A percentile compares a stretch with the other conserved stretches of the same genome.
Conservation (phyloP, 2,888 invertebrate species). For the Eupithecia tripunctaria region DNA sequence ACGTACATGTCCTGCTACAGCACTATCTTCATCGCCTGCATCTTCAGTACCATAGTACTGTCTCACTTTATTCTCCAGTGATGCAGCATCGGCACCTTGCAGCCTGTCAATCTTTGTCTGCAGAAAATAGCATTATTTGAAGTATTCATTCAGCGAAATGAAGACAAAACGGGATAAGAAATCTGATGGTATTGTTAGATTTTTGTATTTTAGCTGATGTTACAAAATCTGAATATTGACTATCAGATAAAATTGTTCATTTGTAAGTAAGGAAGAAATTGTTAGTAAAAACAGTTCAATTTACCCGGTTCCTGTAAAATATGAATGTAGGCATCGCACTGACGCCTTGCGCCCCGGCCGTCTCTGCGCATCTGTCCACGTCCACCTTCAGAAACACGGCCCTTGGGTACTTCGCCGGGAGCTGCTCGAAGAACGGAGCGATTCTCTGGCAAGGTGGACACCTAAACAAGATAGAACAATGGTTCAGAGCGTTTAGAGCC, state of each 20-base stretch:
- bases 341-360: constrained; percentile 94
- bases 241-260: neutral
- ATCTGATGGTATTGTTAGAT: neutral
- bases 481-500: constrained; percentile 32
- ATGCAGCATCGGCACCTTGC: constrained; percentile 93
- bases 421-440: constrained; percentile 95
- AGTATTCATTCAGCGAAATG: neutral
- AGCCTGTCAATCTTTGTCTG: constrained; percentile 92
- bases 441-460: constrained; percentile 98
- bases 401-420: constrained; percentile 93
- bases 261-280: neutral
- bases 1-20: constrained; percentile 92
- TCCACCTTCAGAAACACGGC: constrained; percentile 97
- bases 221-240: neutral
- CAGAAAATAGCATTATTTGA: constrained; percentile 24
- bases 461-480: constrained; percentile 81
- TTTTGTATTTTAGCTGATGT: neutral
- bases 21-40: constrained; percentile 86
- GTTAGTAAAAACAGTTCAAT: neutral
- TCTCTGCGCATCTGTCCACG: constrained; percentile 96
- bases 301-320: constrained; percentile 93
- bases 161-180: neutral
- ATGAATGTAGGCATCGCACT: constrained; percentile 99
- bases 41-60: constrained; percentile 91
- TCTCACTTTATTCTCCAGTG: constrained; percentile 94